A percentile compares a stretch with the other conserved stretches of the same genome.
Evolutionary conservation across 2,113 vertebrate species (phyloP).

Genomic region (Riparia riparia): DNA sequence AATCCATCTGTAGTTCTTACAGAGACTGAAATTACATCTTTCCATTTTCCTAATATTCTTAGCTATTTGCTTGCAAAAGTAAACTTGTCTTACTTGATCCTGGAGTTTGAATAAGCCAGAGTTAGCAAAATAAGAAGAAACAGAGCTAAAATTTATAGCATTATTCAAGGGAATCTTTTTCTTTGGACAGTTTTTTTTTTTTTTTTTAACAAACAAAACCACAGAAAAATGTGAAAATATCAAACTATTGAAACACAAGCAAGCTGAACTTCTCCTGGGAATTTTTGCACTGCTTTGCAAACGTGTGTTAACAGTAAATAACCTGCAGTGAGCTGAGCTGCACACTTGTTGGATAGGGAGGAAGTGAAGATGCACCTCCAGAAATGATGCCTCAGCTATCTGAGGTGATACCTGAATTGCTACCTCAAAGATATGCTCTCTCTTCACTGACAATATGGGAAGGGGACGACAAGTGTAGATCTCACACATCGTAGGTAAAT

Average conservation of each 20-base stretch:
- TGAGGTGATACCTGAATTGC: background rate
- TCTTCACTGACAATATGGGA: background rate
- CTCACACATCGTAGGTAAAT: background rate
- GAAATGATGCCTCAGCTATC: background rate
- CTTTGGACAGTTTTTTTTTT: background rate
- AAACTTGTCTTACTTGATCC: background rate
- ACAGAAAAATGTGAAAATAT: background rate
- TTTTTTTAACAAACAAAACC: background rate
- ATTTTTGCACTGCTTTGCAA: background rate
- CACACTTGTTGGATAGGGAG: background rate
- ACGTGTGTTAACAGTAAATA: background rate
- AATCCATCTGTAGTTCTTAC: background rate
- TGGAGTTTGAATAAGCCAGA: background rate
- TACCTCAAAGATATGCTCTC: rapidly evolving
- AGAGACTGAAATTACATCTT: background rate
- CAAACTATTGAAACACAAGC: background rate
- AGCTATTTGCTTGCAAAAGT: background rate
- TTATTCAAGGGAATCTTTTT: background rate
- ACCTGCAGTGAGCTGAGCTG: background rate
- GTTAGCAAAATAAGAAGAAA: background rate
- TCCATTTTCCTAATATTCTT: background rate
- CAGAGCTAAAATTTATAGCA: background rate
- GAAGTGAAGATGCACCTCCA: background rate
- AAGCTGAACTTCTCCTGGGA: background rate
- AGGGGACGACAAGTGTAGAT: background rate